A percentile compares a stretch with the other conserved stretches of the same genome.
Conservation (phyloP, 1,140 invertebrate genomes). For the Drosophila kikkawai region DNA sequence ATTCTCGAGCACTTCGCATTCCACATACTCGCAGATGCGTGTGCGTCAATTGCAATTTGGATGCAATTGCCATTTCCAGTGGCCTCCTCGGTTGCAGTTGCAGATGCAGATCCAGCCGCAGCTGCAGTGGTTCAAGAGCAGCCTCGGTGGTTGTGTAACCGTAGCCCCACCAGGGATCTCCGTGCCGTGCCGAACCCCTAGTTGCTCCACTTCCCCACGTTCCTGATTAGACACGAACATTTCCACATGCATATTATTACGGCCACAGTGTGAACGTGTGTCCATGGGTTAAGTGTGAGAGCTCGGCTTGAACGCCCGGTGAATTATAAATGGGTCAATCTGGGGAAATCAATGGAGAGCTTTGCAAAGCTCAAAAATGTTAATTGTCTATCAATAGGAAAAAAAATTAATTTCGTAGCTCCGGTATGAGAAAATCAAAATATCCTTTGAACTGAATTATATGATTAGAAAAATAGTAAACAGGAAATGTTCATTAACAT, state of each 20-base stretch:
- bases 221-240: constrained; percentile 45
- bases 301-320: not conserved
- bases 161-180: constrained; percentile 16
- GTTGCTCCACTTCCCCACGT: constrained; percentile 29
- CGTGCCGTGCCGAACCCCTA: constrained; percentile 8
- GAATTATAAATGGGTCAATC: constrained; percentile 35
- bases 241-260: constrained; percentile 15
- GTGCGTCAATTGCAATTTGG: constrained; percentile 53
- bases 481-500: too few species aligned
- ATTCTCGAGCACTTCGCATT: constrained; percentile 39
- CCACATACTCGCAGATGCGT: constrained; percentile 48
- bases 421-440: too few species aligned
- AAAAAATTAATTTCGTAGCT: not conserved
- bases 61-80: constrained; percentile 28
- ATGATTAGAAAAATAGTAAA: too few species aligned
- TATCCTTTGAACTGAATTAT: too few species aligned
- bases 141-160: constrained; percentile 32
- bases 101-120: constrained; percentile 26
- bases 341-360: constrained; percentile 10
- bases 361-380: not conserved
- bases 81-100: constrained; percentile 14
- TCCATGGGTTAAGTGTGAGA: constrained; percentile 26
- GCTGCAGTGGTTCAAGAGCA: constrained; percentile 45
- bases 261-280: constrained; percentile 41
- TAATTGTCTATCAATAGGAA: not conserved